Percentiles rank a stretch among this genome's conserved stretches.
These are phyloP conservation scores for Steinernema carpocapsae DNA, from an alignment of 2,888 invertebrate species.

Conservation along the genomic window DNA sequence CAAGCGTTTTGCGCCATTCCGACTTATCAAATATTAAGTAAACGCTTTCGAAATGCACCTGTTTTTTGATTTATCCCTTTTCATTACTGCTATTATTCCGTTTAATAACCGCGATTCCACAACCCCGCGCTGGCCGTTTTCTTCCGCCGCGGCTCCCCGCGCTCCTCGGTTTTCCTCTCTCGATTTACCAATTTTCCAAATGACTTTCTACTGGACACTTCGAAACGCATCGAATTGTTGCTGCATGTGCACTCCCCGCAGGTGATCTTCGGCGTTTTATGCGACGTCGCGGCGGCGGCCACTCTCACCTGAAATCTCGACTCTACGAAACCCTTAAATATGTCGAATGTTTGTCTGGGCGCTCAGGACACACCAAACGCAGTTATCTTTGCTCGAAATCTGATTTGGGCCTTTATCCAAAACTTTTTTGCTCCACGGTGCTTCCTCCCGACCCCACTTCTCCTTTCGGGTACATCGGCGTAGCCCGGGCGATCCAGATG, in stretches of 20 bases:
- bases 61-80: slow-evolving; percentile 28
- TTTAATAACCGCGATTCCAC: slow-evolving; percentile 19
- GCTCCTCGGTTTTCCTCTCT: background rate
- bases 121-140: background rate
- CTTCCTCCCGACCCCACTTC: background rate
- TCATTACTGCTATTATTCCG: slow-evolving; percentile 27
- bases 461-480: background rate
- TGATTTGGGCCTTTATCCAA: slow-evolving; percentile 29
- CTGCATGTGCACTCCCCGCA: too few relatives aligned
- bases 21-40: slow-evolving; percentile 35
- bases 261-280: too few relatives aligned
- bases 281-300: too few relatives aligned
- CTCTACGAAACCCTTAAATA: slow-evolving; percentile 5
- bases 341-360: slow-evolving; percentile 12
- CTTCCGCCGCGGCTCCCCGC: slow-evolving; percentile 3
- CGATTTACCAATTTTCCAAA: slow-evolving; percentile 35
- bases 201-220: slow-evolving; percentile 6
- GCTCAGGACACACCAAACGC: slow-evolving; percentile 15
- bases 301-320: background rate
- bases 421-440: slow-evolving; percentile 12
- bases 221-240: slow-evolving; percentile 1
- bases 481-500: background rate
- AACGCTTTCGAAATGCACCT: slow-evolving; percentile 26
- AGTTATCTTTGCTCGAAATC: slow-evolving; percentile 14
- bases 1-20: background rate